Conservation (phyloP, 2,888 invertebrate genomes). For the Trilocha varians region DNA sequence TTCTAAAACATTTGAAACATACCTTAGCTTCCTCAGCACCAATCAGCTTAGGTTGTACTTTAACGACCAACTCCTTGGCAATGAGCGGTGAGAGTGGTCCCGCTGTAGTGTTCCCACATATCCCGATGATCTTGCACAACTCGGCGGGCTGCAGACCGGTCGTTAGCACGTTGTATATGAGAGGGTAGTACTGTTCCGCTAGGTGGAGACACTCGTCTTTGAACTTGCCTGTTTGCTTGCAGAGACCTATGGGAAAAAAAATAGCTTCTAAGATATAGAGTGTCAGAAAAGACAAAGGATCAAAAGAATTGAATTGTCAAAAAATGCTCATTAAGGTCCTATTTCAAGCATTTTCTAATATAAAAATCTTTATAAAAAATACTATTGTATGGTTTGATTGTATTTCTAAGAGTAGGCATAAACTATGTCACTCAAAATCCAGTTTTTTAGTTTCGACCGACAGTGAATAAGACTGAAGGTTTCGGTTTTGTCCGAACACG, state of each 20-base stretch:
- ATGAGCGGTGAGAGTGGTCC: conserved; percentile 76
- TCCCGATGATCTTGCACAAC: conserved; percentile 80
- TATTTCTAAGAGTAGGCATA: no score
- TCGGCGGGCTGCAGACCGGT: conserved; percentile 78
- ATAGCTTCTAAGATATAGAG: neutral
- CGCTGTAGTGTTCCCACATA: conserved; percentile 67
- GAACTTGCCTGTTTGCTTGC: conserved; percentile 84
- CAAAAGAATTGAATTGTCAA: no score
- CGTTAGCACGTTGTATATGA: conserved; percentile 80
- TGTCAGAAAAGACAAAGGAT: no score
- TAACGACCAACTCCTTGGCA: conserved; percentile 57
- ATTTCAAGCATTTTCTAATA: no score
- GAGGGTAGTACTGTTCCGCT: conserved; percentile 84
- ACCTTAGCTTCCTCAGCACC: conserved; percentile 45
- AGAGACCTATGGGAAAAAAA: conserved; percentile 68
- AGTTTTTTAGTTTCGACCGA: no score
- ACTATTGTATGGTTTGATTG: no score
- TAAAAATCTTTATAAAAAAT: no score
- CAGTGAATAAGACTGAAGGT: no score
- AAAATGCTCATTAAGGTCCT: no score
- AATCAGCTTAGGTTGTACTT: conserved; percentile 34
- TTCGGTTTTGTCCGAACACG: neutral
- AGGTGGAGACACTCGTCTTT: conserved; percentile 81
- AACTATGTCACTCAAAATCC: no score
- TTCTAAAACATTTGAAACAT: no score